These are phyloP conservation scores for Torymus texanus DNA, from an alignment of 2,888 invertebrate species.

Conservation along the genomic window DNA sequence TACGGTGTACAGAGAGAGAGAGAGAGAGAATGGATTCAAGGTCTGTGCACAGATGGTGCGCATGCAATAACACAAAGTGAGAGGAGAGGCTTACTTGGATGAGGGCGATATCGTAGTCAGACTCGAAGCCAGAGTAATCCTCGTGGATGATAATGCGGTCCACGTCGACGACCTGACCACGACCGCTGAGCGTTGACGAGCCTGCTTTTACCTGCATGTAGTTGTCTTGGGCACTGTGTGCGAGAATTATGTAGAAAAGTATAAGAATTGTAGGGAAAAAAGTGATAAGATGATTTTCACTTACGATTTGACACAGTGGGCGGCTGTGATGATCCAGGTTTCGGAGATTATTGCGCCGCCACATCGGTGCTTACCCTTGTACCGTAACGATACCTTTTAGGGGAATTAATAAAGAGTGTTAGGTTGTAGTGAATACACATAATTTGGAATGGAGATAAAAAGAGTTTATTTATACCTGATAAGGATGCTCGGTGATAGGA, in stretches of 20 bases:
- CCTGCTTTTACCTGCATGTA: conserved; percentile 57
- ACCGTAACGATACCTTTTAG: conserved; percentile 68
- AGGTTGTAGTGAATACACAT: too few relatives aligned
- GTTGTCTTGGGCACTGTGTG: too few relatives aligned
- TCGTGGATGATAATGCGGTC: conserved; percentile 62
- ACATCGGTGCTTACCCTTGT: conserved; percentile 64
- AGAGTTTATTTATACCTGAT: conserved; percentile 66
- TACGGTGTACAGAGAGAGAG: too few relatives aligned
- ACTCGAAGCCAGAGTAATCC: conserved; percentile 60
- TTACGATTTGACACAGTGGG: conserved; percentile 67
- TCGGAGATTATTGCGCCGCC: conserved; percentile 69
- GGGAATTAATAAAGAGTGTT: background rate
- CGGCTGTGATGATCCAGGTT: conserved; percentile 69
- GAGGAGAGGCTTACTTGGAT: conserved; percentile 51
- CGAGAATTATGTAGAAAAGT: too few relatives aligned
- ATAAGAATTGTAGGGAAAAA: too few relatives aligned
- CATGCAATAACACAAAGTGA: too few relatives aligned
- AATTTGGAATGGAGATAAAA: too few relatives aligned
- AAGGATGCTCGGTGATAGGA: conserved; percentile 69
- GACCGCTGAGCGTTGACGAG: conserved; percentile 54
- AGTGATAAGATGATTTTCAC: background rate
- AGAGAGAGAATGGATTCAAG: too few relatives aligned
- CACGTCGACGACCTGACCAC: conserved; percentile 48
- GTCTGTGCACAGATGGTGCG: too few relatives aligned
- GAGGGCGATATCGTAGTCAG: conserved; percentile 68